Conservation (phyloP, 2,888 invertebrate genomes). For the Ametastegia equiseti region DNA sequence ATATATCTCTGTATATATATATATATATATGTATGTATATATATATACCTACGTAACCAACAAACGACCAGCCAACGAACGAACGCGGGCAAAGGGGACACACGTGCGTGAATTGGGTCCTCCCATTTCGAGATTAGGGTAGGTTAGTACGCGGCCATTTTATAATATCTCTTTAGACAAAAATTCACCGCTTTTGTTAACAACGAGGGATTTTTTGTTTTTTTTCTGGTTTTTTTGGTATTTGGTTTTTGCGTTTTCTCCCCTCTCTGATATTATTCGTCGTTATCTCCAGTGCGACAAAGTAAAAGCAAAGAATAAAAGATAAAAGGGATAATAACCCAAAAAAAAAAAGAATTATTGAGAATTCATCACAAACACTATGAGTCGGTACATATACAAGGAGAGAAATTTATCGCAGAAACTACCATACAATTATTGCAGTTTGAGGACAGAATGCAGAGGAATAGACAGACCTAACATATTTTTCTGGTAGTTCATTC, state of each 20-base stretch:
- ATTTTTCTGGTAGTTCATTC: no score
- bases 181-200: neutral
- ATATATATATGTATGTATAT: no score
- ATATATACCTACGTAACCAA: slow-evolving; percentile 35
- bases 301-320: neutral
- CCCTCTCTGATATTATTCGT: no score
- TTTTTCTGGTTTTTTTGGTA: neutral
- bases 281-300: no score
- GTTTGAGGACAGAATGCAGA: no score
- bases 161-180: neutral
- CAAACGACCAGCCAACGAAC: slow-evolving; percentile 44
- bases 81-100: slow-evolving; percentile 43
- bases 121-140: slow-evolving; percentile 54
- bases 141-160: slow-evolving; percentile 57
- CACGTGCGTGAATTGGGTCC: slow-evolving; percentile 57
- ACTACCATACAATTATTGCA: no score
- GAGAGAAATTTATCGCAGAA: no score
- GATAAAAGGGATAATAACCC: neutral
- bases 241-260: neutral
- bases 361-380: no score
- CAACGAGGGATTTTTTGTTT: neutral
- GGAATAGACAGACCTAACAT: no score
- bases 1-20: no score
- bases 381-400: no score
- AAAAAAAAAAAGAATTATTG: neutral